Conservation (phyloP, 1,140 invertebrate genomes). For the Trachymyrmex cornetzi region DNA sequence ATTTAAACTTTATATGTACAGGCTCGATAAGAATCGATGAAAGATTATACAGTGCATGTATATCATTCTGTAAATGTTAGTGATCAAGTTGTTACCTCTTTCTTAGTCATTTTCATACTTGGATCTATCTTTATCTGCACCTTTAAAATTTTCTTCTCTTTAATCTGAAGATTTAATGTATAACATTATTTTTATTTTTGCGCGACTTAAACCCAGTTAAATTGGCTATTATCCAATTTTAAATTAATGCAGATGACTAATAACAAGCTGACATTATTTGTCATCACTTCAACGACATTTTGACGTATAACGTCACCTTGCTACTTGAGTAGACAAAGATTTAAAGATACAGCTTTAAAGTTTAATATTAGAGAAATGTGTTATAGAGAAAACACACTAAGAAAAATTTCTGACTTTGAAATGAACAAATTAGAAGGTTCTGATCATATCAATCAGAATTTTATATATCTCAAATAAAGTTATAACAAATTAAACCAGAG, state of each 20-base stretch:
- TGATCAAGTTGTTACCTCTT: not conserved
- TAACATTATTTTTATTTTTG: constrained; percentile 8
- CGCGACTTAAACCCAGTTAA: not conserved
- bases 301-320: too few species aligned
- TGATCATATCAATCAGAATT: too few species aligned
- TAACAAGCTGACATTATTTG: too few species aligned
- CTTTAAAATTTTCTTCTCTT: not conserved
- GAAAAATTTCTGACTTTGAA: too few species aligned
- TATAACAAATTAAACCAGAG: too few species aligned
- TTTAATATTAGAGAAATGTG: not conserved
- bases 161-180: constrained; percentile 3
- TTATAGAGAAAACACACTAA: not conserved
- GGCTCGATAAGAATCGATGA: not conserved
- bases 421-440: too few species aligned
- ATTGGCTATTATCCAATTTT: constrained; percentile 1
- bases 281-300: too few species aligned
- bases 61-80: not conserved
- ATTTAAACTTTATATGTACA: not conserved
- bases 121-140: not conserved
- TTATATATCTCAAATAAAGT: too few species aligned
- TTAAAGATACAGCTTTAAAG: not conserved
- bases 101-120: not conserved
- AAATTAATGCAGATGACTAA: not conserved
- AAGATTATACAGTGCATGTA: not conserved
- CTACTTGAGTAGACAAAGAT: too few species aligned